Percentiles rank a stretch among this genome's conserved stretches.
These are phyloP conservation scores for Nannoperca obscura DNA, from an alignment of 2,797 vertebrate genomes.

Conservation along the genomic window DNA sequence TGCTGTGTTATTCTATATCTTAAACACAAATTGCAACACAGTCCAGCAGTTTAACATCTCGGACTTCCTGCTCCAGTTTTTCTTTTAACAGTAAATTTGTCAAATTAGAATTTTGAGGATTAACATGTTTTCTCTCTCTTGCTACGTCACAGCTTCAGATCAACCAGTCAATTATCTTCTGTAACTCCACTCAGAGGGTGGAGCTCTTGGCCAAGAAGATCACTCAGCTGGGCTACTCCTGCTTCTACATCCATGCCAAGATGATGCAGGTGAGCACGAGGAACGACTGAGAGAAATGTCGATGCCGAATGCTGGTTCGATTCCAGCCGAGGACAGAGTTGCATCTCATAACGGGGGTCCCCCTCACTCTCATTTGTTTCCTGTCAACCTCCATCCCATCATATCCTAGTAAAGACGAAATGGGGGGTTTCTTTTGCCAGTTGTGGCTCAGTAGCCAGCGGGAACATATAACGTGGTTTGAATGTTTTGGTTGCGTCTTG, in stretches of 20 bases:
- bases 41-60: neutral
- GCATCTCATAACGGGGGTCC: too few relatives aligned
- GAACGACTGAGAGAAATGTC: neutral
- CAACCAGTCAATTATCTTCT: constrained; percentile 89
- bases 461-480: too few relatives aligned
- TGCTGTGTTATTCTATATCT: neutral
- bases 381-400: too few relatives aligned
- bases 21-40: neutral
- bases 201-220: constrained; percentile 88
- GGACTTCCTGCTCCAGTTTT: too few relatives aligned
- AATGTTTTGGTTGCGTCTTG: neutral
- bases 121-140: neutral
- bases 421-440: too few relatives aligned
- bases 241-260: constrained; percentile 90
- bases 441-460: too few relatives aligned
- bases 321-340: neutral
- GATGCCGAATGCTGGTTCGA: neutral
- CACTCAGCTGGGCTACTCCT: constrained; percentile 88
- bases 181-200: constrained; percentile 87
- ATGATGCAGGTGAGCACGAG: constrained; percentile 87
- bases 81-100: too few relatives aligned
- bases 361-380: too few relatives aligned
- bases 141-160: constrained; percentile 81
- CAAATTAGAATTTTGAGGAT: too few relatives aligned
- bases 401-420: neutral